Evolutionary conservation across 2,888 invertebrate species (phyloP), one percentile per base, ranked within the genome.

Genomic region (Branchinecta sandiegonensis): DNA sequence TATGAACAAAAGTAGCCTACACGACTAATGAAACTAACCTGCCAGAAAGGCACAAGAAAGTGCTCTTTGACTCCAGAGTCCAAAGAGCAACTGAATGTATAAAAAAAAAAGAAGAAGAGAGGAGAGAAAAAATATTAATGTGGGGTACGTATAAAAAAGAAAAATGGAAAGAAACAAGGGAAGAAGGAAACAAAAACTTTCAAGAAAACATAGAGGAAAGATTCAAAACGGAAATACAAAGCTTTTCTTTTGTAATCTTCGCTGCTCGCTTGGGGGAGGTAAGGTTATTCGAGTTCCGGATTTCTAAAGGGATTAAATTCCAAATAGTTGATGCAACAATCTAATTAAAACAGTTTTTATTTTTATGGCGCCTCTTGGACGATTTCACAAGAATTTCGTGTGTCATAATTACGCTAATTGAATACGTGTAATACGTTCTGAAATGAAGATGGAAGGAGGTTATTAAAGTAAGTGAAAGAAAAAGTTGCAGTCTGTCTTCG

Each of bases 201-300:
- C 13, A 4, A 56, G 13, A 56, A 56, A 56, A 5, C 2, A 4
- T 56, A 56, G 17, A 56, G 17, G 17, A 56, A 4, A 56, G 50
- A 8, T 6, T 4, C 13, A 6, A 6, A 56, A 56, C 13, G 0
- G 4, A 56, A 56, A 4, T 13, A 56, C 56, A 56, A 56, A 56
- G 8, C 37, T 6, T 6, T 37, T 4, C 6, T 37, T 37, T 5
- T 37, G 6, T 37, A 37, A 6, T 4, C 37, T 56, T 56, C 13
- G 17, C 56, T 56, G 56, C 56, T 56, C 56, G 56, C 56, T 56
- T 56, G 56, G 17, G 6, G 8, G 50, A 13, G 1, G 2, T 50
- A 56, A 13, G 56, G 56, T 56, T 56, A 56, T 56, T 56, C 6
- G 56, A 56, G 56, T 56, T 56, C 56, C 14, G 8, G n/a, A n/a